Base-by-base conservation (phyloP, 2,888 invertebrate species). In the Beris chalybata region DNA sequence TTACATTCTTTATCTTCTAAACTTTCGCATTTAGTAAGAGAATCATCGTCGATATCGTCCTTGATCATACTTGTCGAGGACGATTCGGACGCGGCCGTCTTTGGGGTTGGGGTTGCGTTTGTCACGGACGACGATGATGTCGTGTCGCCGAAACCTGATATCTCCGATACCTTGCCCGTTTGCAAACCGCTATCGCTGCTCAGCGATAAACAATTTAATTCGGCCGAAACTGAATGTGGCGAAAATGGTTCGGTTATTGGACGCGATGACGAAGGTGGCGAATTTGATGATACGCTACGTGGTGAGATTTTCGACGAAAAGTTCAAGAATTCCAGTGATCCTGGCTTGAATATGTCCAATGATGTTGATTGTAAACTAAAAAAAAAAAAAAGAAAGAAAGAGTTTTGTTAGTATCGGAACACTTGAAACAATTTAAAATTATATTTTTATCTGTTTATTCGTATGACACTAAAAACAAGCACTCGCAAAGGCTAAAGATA, bases 361-460 rank as follows among this genome's bases (percentile, higher is more conserved):
- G 64, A 15, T 80, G 77, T 81, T 80, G 79, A 79, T 83, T 84
- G 84, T 83, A 84, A 81, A 64, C 71, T 64, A 67, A 70, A 66
- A 78, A 79, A 7, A 38, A 11, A 15, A 65, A 38, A 48, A 31
- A 55, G 15, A 64, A 38, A 4, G 9, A 44, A 38, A 53, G 6
- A n/a, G 22, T 15, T 38, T 58, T 12, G 31, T n/a, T 30, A 58
- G 30, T 45, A 47, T 45, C 11, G 22, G n/a, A 30, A 7, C 43
- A 57, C 32, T 13, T 38, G 65, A 76, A 76, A 71, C 5, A 11
- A 5, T 3, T 12, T 48, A 76, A 75, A 70, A 73, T 75, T 69
- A 75, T 74, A 76, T 76, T 75, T 77, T 76, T 58, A 76, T 75
- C 77, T 77, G 71, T 15, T 65, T 22, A n/a, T 31, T 9, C n/a